phyloP scores from a whole-genome alignment of 2,888 invertebrate species.

The Heteromurus nitidus region DNA sequence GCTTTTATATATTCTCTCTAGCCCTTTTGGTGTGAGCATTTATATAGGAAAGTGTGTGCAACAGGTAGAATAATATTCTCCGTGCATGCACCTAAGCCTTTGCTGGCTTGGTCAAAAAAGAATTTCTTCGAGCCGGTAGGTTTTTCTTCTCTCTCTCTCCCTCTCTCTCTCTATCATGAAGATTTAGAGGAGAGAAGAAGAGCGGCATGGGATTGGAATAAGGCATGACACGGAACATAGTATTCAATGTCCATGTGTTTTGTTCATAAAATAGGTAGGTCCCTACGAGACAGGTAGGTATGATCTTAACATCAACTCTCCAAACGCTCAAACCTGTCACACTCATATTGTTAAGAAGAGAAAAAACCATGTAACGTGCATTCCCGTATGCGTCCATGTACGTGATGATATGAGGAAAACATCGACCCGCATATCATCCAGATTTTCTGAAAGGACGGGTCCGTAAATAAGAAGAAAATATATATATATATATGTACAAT shows the following conservation, averaged over 20 bases:
- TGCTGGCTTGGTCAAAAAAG: slow-evolving; percentile 5
- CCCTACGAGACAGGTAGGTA: slow-evolving; percentile 42
- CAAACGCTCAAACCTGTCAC: slow-evolving; percentile 41
- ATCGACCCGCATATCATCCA: neutral
- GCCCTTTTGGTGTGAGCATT: too few species aligned
- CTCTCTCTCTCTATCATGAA: too few species aligned
- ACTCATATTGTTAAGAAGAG: neutral
- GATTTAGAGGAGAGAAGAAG: neutral
- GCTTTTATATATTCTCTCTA: too few species aligned
- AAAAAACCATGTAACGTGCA: neutral
- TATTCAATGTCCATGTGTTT: slow-evolving; percentile 23
- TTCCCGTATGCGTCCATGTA: neutral
- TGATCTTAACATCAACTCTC: slow-evolving; percentile 30
- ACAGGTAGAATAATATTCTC: too few species aligned
- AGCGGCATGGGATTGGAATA: too few species aligned
- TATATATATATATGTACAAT: too few species aligned
- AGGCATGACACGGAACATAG: slow-evolving; percentile 24
- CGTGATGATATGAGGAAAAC: neutral
- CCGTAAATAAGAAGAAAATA: neutral
- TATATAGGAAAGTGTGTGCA: too few species aligned
- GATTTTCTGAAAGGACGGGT: slow-evolving; percentile 8
- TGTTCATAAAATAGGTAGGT: slow-evolving; percentile 2
- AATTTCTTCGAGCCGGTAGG: slow-evolving; percentile 13
- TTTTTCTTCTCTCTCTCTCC: neutral
- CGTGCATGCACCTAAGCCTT: too few species aligned